Evolutionary conservation across 2,113 vertebrate genomes (phyloP), one percentile per base, ranked within the genome.

Genomic region (Oenanthe melanoleuca): DNA sequence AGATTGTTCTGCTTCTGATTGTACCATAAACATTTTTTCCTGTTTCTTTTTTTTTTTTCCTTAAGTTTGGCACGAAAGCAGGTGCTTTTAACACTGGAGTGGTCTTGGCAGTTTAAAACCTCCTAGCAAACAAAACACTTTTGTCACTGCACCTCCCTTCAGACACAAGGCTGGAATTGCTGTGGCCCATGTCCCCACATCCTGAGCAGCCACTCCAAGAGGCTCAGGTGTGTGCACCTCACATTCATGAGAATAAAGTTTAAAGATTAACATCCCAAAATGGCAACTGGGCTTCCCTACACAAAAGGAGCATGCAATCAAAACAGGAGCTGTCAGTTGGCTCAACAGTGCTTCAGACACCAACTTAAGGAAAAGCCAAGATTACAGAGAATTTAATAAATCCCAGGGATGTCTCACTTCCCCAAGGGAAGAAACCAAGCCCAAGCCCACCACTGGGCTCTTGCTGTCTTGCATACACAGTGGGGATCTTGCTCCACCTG

Each of bases 71-170:
- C 65, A 50, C 40, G 45, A 80, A 75, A 65, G 33, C 8, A 81
- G 61, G 57, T 60, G 33, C 88, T 82, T 44, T 69, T 63, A 90
- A 83, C 37, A 52, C 28, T 33, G 31, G 59, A 79, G 45, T 25
- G 29, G 24, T 55, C 92, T 84, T 57, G 80, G 47, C 80, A 96
- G 4, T 75, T 93, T 91, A 73, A 95, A 92, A 86, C 12, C 52
- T 65, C n/a, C 37, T 1, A 53, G 67, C 31, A 78, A 90, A 63
- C 12, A 85, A 79, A 64, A 13, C 23, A 44, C 67, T 93, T 92
- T 80, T 89, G 66, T 34, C 60, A 71, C 31, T 28, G 23, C 21
- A 61, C 24, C 50, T 80, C 53, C 49, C 47, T 81, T n/a, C 57
- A 75, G 75, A 53, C 44, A 34, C 0, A 4, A 25, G 49, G 37